phyloP scores from a whole-genome alignment of 2,113 vertebrate genomes.

The Platysternon megacephalum region DNA sequence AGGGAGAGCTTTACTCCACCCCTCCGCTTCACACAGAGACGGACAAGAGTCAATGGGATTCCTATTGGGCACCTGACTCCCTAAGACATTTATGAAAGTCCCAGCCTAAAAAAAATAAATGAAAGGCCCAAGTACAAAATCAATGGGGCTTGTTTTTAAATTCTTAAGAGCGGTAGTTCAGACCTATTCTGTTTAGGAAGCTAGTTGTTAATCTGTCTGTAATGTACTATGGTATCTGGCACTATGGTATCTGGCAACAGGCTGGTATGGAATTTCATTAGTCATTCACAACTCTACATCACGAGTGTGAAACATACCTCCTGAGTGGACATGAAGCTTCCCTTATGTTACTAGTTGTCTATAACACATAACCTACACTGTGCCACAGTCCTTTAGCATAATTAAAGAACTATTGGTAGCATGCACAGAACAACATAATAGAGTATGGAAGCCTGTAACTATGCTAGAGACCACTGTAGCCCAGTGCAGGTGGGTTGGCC shows the following conservation, averaged over 20 bases:
- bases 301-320: not conserved
- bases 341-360: not conserved
- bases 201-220: not conserved
- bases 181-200: not conserved
- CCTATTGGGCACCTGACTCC: not conserved
- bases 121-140: not conserved
- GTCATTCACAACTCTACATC: not conserved
- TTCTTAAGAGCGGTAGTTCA: not conserved
- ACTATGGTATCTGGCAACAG: not conserved
- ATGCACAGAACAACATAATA: not conserved
- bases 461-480: not conserved
- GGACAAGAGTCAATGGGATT: too few species aligned
- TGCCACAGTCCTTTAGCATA: not conserved
- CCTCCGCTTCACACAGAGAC: not conserved
- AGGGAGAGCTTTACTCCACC: not conserved
- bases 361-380: not conserved
- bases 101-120: too few species aligned
- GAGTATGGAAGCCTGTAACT: not conserved
- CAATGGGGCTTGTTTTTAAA: not conserved
- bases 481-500: not conserved
- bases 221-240: too few species aligned
- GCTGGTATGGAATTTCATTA: not conserved
- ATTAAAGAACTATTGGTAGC: not conserved
- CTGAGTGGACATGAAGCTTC: not conserved
- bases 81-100: not conserved